Percentiles rank a stretch among this genome's conserved stretches.
These are phyloP conservation scores for Sisor rabdophorus DNA, from an alignment of 2,113 vertebrate genomes.

Conservation along the genomic window DNA sequence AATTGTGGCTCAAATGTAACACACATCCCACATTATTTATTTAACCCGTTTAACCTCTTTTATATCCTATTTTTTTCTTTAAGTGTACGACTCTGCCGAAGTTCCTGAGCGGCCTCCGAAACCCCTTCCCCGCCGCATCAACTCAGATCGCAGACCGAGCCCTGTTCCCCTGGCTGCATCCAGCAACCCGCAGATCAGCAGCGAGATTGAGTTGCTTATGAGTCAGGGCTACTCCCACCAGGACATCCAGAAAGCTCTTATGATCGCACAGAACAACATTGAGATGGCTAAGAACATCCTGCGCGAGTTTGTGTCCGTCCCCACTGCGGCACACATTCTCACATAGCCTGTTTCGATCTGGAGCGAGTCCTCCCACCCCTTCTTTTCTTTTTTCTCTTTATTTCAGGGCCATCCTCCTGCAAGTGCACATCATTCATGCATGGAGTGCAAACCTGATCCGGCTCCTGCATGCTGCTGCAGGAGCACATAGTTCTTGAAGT, in stretches of 20 bases:
- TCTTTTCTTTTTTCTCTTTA: neutral
- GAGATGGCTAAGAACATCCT: constrained; percentile 99
- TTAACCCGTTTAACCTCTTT: no score
- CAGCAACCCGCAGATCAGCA: constrained; percentile 79
- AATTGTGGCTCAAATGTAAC: no score
- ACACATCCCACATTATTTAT: no score
- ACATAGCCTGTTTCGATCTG: constrained; percentile 72
- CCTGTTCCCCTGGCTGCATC: constrained; percentile 65
- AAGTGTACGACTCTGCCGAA: constrained; percentile 78
- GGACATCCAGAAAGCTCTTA: constrained; percentile 97
- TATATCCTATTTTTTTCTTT: constrained; percentile 5
- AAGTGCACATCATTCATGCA: neutral
- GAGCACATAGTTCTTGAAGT: constrained; percentile 17
- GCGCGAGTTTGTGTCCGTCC: constrained; percentile 92
- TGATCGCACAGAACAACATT: constrained; percentile 98
- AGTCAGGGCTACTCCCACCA: constrained; percentile 97
- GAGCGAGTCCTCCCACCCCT: constrained; percentile 35
- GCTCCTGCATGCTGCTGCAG: constrained; percentile 6
- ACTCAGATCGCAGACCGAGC: constrained; percentile 82
- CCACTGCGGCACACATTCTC: constrained; percentile 84
- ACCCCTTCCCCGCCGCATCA: constrained; percentile 88
- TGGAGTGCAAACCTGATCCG: neutral
- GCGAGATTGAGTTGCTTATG: constrained; percentile 91
- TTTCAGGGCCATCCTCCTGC: constrained; percentile 17
- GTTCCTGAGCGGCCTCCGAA: constrained; percentile 92